These are phyloP conservation scores for Phymanthus crucifer DNA, from an alignment of 92 coral and sea anemone species.

Conservation along the genomic window DNA sequence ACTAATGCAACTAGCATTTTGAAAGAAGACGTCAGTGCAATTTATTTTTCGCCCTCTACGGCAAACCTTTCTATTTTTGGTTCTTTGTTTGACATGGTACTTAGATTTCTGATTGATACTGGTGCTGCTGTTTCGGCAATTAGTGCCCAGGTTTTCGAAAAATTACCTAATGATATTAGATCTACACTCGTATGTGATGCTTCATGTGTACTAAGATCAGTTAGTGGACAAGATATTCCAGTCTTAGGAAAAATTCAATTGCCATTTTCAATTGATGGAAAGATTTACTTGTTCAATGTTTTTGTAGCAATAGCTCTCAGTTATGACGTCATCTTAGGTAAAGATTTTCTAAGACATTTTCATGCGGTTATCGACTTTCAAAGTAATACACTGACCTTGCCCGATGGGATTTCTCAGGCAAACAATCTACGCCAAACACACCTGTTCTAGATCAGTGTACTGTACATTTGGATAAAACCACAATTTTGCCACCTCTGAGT, in stretches of 20 bases:
- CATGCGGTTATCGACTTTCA: slow-evolving; percentile 14
- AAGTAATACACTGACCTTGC: not conserved
- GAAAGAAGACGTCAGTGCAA: not conserved
- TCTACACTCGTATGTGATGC: not conserved
- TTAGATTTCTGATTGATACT: slow-evolving; percentile 13
- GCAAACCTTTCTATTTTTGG: slow-evolving; percentile 13
- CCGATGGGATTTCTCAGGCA: not conserved
- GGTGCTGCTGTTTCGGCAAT: slow-evolving; percentile 37
- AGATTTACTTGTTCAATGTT: not conserved
- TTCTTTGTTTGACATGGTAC: slow-evolving; percentile 1
- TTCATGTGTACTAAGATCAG: not conserved
- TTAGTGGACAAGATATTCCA: slow-evolving; percentile 11
- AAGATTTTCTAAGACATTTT: slow-evolving; percentile 23
- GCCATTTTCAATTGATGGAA: not conserved
- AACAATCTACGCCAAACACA: no score
- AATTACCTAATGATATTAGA: not conserved
- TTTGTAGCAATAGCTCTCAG: not conserved
- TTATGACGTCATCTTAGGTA: slow-evolving; percentile 14
- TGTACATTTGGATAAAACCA: not conserved
- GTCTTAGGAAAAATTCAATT: not conserved
- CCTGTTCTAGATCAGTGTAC: not conserved
- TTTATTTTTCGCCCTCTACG: not conserved
- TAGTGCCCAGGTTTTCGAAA: not conserved
- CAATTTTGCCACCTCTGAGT: slow-evolving; percentile 26
- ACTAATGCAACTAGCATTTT: not conserved